Base-by-base conservation (phyloP, 2,888 invertebrate genomes). In the Colletes collaris region DNA sequence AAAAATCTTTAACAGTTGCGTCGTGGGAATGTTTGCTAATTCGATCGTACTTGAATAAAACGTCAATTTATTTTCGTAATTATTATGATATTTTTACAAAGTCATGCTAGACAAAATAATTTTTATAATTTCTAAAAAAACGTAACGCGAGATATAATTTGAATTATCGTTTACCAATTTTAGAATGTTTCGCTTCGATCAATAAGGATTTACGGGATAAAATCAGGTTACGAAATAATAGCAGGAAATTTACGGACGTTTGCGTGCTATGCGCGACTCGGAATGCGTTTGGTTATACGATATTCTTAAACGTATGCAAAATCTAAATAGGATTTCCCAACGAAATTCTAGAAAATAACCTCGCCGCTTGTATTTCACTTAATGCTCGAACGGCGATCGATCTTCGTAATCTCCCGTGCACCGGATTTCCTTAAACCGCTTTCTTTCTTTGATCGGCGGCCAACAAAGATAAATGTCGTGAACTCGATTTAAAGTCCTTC, bases 381-480 rank as follows among this genome's bases (percentile, higher is more conserved):
- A 74, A 76, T 62, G 52, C 44, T 52, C 52, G 35, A 76, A 63
- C 37, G 27, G 44, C 75, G 75, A 74, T 76, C 75, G 66, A 76
- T 77, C 58, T 68, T 75, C 16, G 76, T 77, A 75, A 77, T 77
- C 76, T 76, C 65, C 53, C 10, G 44, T 63, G 76, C 76, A 62
- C 76, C 76, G 63, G 67, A 68, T 77, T 77, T 74, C 67, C 68
- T 77, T 77, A 68, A 77, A 75, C 44, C 75, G 66, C 49, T 74
- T 62, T 67, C 62, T 62, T 62, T 67, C 52, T 75, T 40, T 75
- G 63, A 75, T 75, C 40, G 37, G 37, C 68, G 37, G 35, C 76
- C 75, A 77, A 75, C 62, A 75, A 75, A 77, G 68, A 77, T 75
- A 77, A 75, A 77, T 68, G 77, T 62, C 68, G 63, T 11, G 46